Evolutionary conservation across 2,888 invertebrate genomes (phyloP), one percentile per base, ranked within the genome.

Genomic region (Eugnorisma glareosa): DNA sequence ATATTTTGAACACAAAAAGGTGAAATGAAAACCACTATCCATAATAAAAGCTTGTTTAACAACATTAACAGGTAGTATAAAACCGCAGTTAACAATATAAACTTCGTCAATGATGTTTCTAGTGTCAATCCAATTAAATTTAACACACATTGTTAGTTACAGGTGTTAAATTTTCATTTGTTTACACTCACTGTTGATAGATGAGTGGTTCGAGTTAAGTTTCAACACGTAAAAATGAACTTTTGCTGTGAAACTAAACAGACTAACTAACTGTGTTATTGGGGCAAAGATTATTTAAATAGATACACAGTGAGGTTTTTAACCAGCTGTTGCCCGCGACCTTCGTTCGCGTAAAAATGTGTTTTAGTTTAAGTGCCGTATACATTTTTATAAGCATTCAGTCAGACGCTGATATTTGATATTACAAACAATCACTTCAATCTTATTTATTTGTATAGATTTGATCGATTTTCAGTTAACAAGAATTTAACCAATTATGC

Each of bases 171-270:
- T 81, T 86, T 87, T 73, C 81, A 86, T 77, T 75, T 80, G 78
- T 83, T 81, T 78, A 57, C 61, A 69, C 66, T 70, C 70, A 80
- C 11, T 72, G 74, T 81, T 70, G 75, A 31, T 82, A 83, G 81
- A 77, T 75, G 83, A 83, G 70, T 67, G 77, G 73, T 72, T 77
- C 57, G 5, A 67, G 76, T 71, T 73, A 88, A 89, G 89, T 89
- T 89, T 82, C 80, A 83, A 86, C 77, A 81, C 90, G 89, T 90
- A 89, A 91, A 35, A 91, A 89, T 86, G 1, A 92, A 94, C 91
- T 93, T 93, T 89, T 86, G 91, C 89, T 90, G 92, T 93, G 89
- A 93, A 93, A 79, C 78, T 84, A 86, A 88, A 79, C 87, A n/a
- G n/a, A n/a, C n/a, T n/a, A n/a, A n/a, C n/a, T n/a, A n/a, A n/a